Base-by-base conservation (phyloP, 2,888 invertebrate species). In the Hartigia nigra region DNA sequence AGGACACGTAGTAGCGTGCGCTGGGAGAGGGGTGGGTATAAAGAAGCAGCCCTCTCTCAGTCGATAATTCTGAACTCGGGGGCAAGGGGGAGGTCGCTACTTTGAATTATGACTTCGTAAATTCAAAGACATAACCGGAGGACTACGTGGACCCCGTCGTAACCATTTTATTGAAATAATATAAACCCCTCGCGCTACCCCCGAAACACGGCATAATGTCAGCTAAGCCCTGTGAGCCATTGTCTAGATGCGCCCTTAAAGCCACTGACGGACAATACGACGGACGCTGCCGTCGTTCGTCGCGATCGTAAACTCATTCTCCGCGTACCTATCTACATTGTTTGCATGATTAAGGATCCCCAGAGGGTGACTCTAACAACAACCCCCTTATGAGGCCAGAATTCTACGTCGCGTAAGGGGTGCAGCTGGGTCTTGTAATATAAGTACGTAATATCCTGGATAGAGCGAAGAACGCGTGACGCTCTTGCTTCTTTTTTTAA, bases 61-160 rank as follows among this genome's bases (percentile, higher is more conserved):
- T 23, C 55, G 55, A 55, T 55, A 55, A 55, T 55, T 55, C 23
- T 55, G 55, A 55, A 9, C 69, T 76, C 39, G 75, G 80, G 74
- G 78, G n/a, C n/a, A n/a, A n/a, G n/a, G n/a, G n/a, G n/a, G n/a
- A n/a, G 83, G 83, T 82, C 81, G 84, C 80, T 81, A 76, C 79
- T 87, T 87, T 88, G 87, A 88, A 84, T 86, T 87, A 88, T 86
- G 82, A 87, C 86, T 87, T 85, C 83, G 85, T 85, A 88, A 86
- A 86, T 88, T 86, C 86, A 83, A 86, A 86, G 84, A 84, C 85
- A 83, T 83, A 86, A 85, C 87, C 81, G 79, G 84, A 84, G 81
- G 79, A 81, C 81, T 80, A 9, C 79, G 78, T 79, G 77, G 79
- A 80, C 83, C 79, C 80, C 77, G 79, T 78, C 78, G 79, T 80